A percentile compares a stretch with the other conserved stretches of the same genome.
Evolutionary conservation across 2,888 invertebrate species (phyloP).

Genomic region (Caenorhabditis sp.): DNA sequence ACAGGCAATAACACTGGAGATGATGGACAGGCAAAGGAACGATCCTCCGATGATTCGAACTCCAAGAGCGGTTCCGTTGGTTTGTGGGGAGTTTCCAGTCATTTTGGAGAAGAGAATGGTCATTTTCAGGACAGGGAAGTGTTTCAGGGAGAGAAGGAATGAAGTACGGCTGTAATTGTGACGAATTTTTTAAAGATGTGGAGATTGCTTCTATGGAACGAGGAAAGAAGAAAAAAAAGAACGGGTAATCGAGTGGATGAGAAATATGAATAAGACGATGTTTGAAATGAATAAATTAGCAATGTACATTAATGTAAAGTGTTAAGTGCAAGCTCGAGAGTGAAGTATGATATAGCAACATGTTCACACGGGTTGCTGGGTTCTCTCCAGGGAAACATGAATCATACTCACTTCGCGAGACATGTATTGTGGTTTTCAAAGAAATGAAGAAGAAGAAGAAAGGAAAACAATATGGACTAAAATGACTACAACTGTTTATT

Average conservation of each 20-base stretch:
- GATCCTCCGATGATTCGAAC: conserved; percentile 65
- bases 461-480: conserved; percentile 5
- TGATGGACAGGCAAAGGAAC: conserved; percentile 62
- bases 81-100: conserved; percentile 63
- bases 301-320: too few species aligned
- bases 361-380: conserved; percentile 24
- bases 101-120: conserved; percentile 60
- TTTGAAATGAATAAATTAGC: conserved; percentile 13
- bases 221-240: not conserved
- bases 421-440: not conserved
- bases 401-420: conserved; percentile 17
- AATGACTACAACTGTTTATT: not conserved
- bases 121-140: too few species aligned
- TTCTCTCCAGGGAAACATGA: conserved; percentile 33
- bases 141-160: too few species aligned
- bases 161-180: not conserved
- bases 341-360: not conserved
- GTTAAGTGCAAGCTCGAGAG: not conserved
- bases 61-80: conserved; percentile 60
- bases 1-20: conserved; percentile 63
- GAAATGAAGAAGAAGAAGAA: not conserved
- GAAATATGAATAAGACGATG: not conserved
- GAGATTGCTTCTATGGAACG: not conserved
- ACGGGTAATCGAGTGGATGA: not conserved
- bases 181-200: not conserved